Conservation (phyloP, 2,797 vertebrate species). For the Limosa lapponica region DNA sequence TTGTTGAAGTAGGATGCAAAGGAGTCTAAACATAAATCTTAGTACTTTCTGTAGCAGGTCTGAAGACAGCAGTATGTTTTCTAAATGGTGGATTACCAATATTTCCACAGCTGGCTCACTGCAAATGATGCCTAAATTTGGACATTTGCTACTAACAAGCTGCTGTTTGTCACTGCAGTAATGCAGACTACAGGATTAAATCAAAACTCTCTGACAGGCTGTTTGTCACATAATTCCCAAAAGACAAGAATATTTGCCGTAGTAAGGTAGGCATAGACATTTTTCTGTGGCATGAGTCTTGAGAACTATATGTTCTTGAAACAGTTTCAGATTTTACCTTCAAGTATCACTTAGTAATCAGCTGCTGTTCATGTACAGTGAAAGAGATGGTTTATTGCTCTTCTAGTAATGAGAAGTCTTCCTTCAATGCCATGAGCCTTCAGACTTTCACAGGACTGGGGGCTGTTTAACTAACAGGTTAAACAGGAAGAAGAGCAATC, state of each 20-base stretch:
- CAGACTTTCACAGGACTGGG: not conserved
- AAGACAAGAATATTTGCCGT: not conserved
- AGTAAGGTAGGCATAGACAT: not conserved
- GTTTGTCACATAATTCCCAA: not conserved
- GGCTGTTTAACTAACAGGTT: not conserved
- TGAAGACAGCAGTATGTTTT: not conserved
- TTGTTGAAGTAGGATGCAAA: not conserved
- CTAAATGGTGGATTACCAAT: not conserved
- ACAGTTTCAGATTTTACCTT: not conserved
- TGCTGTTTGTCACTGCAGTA: not conserved
- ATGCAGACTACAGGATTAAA: not conserved
- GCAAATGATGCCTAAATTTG: not conserved
- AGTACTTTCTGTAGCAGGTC: not conserved
- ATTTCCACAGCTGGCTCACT: not conserved
- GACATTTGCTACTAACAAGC: not conserved
- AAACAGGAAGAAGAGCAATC: not conserved
- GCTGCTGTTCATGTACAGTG: not conserved
- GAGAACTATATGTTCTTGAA: not conserved
- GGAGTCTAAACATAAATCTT: not conserved
- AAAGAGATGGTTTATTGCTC: not conserved
- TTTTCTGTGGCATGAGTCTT: not conserved
- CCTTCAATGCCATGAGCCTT: not conserved
- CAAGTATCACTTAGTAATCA: not conserved
- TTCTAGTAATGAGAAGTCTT: not conserved
- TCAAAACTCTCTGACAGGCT: not conserved